Evolutionary conservation across 2,113 vertebrate genomes (phyloP).

Genomic region (pig (Sus scrofa)): T2T-Sscrofa CM000820.6:96140501-96141000

Average conservation of each 20-base stretch:
- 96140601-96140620: no score
- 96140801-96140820: neutral
- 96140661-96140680: conserved; percentile 3
- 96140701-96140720: neutral
- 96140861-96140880: neutral
- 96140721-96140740: neutral
- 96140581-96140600: no score
- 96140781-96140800: neutral
- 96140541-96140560: no score
- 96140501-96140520: no score
- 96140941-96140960: no score
- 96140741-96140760: neutral
- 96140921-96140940: no score
- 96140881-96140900: neutral
- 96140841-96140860: neutral
- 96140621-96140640: neutral
- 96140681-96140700: neutral
- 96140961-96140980: no score
- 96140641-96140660: neutral
- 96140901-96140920: neutral
- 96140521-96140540: no score
- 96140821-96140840: neutral
- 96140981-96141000: no score
- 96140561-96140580: no score
- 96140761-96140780: neutral